Base-by-base conservation (phyloP, 2,888 invertebrate species). In the Argyra leucocephala region DNA sequence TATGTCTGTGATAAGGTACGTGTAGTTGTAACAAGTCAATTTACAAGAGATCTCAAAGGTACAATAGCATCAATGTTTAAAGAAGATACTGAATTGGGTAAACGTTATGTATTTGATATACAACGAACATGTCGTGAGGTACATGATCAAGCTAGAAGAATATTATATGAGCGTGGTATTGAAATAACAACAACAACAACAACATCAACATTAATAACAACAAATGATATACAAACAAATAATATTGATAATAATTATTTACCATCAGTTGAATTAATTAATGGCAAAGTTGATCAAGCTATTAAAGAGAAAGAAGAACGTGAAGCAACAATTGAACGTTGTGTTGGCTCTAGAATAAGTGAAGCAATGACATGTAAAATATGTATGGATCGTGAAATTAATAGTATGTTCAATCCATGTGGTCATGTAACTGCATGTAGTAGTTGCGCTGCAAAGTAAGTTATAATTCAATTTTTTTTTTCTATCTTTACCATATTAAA, bases 1-100 rank as follows among this genome's bases (percentile, higher is more conserved):
- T 94, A 92, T 80, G 91, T 91, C 78, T 93, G 93, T 81, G 93
- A 94, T 78, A 93, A 93, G 0, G 93, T 94, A 18, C 84, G 93
- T 61, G 89, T 86, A 69, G 91, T 91, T 66, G 93, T 94, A 64
- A 91, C 92, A 0, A 88, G 91, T 63, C 94, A 94, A 81, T 93
- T 90, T 76, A 91, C 92, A 65, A 84, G 93, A 69, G 93, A 93
- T 81, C 82, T 94, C 69, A 93, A 88, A 84, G 93, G 93, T 66
- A 93, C 92, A 60, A 90, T 94, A 73, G 91, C 90, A 66, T 93
- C 93, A 6, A 89, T 94, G 78, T 93, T 94, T 83, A 92, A 92
- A 81, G 93, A 93, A 80, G 88, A 90, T 73, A 89, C 91, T 61
- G 89, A 90, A 10, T 80, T 91, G 63, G 93, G 93, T 10, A 91